A percentile compares a stretch with the other conserved stretches of the same genome.
These are phyloP conservation scores for Rhopalosiphum maidis DNA, from an alignment of 1,140 invertebrate genomes.

Conservation along the genomic window DNA sequence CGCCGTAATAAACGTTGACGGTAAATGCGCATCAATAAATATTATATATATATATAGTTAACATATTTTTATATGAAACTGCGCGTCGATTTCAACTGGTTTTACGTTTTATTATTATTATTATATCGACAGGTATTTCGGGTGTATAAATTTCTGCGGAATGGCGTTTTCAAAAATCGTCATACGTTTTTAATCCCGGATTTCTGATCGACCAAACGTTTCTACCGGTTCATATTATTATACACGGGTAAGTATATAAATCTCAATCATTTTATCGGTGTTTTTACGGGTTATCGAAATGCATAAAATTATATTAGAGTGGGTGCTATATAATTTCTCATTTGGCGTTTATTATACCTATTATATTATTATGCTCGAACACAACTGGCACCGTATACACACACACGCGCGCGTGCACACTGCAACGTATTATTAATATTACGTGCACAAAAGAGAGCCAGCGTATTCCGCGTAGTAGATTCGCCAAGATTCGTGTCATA, in stretches of 20 bases:
- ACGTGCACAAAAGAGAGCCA: not conserved
- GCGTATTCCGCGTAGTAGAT: not conserved
- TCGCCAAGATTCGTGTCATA: not conserved
- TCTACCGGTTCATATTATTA: not conserved
- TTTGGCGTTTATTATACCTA: conserved; percentile 21
- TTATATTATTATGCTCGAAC: not conserved
- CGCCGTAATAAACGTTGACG: not conserved
- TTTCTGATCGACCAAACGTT: not conserved
- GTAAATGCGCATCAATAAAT: not conserved
- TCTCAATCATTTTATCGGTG: not conserved
- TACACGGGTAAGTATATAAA: not conserved
- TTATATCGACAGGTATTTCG: not conserved
- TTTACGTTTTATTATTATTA: not conserved
- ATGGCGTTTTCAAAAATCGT: not conserved
- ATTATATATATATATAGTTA: not conserved
- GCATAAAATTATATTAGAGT: not conserved
- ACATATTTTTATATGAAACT: not conserved
- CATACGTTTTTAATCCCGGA: not conserved
- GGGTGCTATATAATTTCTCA: not conserved
- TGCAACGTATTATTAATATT: not conserved
- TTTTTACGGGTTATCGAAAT: conserved; percentile 4
- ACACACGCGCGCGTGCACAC: not conserved
- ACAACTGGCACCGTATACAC: not conserved
- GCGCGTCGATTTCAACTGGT: not conserved
- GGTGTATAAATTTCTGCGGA: not conserved